Evolutionary conservation across 2,113 vertebrate species (phyloP).

Genomic region (Hiodon alosoides): DNA sequence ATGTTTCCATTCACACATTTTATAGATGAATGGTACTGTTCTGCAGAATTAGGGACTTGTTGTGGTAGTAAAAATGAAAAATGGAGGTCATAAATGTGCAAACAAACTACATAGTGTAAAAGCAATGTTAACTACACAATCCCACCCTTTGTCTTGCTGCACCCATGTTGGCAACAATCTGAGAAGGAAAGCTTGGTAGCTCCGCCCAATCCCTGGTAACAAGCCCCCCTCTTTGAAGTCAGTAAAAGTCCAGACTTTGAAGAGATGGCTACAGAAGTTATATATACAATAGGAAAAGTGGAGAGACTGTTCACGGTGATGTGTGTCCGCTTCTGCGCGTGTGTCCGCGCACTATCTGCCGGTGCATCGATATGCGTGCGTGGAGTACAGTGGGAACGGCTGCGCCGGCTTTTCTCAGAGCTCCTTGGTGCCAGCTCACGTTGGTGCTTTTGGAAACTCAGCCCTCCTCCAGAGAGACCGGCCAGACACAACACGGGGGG

Average conservation of each 20-base stretch:
- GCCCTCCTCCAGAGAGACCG: slow-evolving; percentile 50
- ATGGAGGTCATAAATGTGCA: no score
- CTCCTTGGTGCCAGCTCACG: slow-evolving; percentile 51
- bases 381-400: slow-evolving; percentile 53
- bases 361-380: slow-evolving; percentile 35
- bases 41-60: no score
- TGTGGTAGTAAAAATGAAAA: no score
- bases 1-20: no score
- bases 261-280: neutral
- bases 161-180: neutral
- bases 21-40: no score
- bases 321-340: neutral
- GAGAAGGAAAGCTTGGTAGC: no score
- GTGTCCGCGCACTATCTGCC: slow-evolving; percentile 31
- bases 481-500: slow-evolving; percentile 57
- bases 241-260: neutral
- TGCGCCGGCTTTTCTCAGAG: slow-evolving; percentile 54
- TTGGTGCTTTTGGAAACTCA: slow-evolving; percentile 60
- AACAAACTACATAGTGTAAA: no score
- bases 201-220: no score
- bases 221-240: neutral
- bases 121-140: neutral
- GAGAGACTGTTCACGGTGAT: neutral
- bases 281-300: neutral
- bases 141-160: neutral